Evolutionary conservation across 2,113 vertebrate species (phyloP), one percentile per base, ranked within the genome.

Genomic region (Sinocyclocheilus maitianheensis): DNA sequence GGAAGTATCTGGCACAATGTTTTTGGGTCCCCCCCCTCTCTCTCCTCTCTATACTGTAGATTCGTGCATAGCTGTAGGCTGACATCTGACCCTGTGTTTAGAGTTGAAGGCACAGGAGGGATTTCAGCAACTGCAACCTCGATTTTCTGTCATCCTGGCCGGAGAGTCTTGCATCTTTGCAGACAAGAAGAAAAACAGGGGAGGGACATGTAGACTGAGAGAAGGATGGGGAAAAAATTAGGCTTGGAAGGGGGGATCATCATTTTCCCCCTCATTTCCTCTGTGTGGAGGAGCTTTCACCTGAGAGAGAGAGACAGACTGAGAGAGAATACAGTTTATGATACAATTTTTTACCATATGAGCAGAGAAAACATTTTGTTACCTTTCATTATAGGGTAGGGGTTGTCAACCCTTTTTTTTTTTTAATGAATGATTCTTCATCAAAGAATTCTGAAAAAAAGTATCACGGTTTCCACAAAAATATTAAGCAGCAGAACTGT

Each of bases 131-230:
- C 87, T 77, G 63, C 87, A 90, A 48, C 88, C 88, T 91, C 87
- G 89, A 90, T 89, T 91, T 91, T 89, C 89, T 89, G 90, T 90
- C 90, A 89, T 87, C 81, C 80, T 90, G 87, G 85, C 85, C 72
- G 24, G 67, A 84, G 75, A 72, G 79, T 53, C 34, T 80, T 63
- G 86, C 62, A 84, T 86, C 81, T 88, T 85, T 80, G 83, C 90
- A 89, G 85, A 85, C 85, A 84, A 85, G 62, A 84, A 60, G 26
- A 55, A 76, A 84, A 43, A 83, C 58, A 83, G 51, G 12, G 24
- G 72, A 26, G 22, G 84, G 34, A 30, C 77, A 74, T 79, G 34
- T 34, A 51, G 74, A 75, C 10, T 60, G n/a, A 18, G 77, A 84
- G 74, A 46, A 46, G 43, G 8, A 55, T 67, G 48, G 84, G n/a